Percentiles rank a stretch among this genome's conserved stretches.
Evolutionary conservation across 1,140 invertebrate species (phyloP).

Genomic region (Ceratosolen solmsi): DNA sequence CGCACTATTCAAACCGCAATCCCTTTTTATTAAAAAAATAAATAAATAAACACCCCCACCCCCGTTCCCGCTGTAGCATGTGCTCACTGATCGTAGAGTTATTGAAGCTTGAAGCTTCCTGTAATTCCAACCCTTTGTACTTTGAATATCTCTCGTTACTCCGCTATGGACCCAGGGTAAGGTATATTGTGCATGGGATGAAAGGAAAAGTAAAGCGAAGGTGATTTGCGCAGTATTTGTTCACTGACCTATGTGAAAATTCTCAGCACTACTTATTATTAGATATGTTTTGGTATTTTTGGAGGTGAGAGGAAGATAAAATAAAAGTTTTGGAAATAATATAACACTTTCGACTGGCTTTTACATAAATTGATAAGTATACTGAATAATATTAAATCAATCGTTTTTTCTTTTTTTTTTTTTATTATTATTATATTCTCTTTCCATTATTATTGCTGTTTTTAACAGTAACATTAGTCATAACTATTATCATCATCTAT

Average conservation of each 20-base stretch:
- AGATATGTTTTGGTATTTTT: background rate
- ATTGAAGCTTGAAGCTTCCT: background rate
- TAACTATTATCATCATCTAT: too few relatives aligned
- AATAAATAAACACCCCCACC: too few relatives aligned
- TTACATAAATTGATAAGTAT: too few relatives aligned
- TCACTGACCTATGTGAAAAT: slow-evolving; percentile 9
- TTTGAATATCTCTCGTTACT: slow-evolving; percentile 35
- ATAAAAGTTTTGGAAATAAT: too few relatives aligned
- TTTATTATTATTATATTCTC: too few relatives aligned
- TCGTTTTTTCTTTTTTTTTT: too few relatives aligned
- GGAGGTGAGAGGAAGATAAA: too few relatives aligned
- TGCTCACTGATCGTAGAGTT: background rate
- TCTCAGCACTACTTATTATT: slow-evolving; percentile 24
- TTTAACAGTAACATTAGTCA: too few relatives aligned
- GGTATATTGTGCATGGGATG: background rate
- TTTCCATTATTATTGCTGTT: too few relatives aligned
- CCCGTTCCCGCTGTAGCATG: too few relatives aligned
- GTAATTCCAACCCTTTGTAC: slow-evolving; percentile 23
- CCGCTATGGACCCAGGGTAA: background rate
- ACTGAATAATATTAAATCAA: too few relatives aligned
- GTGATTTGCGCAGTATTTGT: background rate
- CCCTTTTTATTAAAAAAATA: background rate
- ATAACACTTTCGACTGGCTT: too few relatives aligned
- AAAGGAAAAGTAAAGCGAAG: slow-evolving; percentile 27
- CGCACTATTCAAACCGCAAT: background rate